These are phyloP conservation scores for Sebastes ruberrimus DNA, from an alignment of 2,797 vertebrate species.

Conservation along the genomic window DNA sequence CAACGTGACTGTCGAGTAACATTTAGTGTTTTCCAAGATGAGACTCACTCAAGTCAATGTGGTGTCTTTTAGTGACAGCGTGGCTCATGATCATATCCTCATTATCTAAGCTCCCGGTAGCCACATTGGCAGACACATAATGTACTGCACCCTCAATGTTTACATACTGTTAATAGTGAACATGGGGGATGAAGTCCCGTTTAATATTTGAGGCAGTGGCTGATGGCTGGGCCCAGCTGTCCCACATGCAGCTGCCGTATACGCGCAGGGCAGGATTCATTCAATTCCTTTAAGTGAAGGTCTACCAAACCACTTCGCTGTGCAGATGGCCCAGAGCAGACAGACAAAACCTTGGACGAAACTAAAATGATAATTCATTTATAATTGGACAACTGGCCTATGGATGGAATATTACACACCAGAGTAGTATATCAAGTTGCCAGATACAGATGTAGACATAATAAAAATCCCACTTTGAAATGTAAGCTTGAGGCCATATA, in stretches of 20 bases:
- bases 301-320: background rate
- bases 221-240: slow-evolving; percentile 48
- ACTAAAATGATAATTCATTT: slow-evolving; percentile 25
- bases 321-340: slow-evolving; percentile 18
- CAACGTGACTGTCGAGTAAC: background rate
- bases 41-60: slow-evolving; percentile 14
- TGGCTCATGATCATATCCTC: slow-evolving; percentile 1
- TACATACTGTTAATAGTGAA: slow-evolving; percentile 33
- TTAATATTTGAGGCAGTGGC: slow-evolving; percentile 39
- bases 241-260: slow-evolving; percentile 42
- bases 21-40: background rate
- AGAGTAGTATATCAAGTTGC: slow-evolving; percentile 6
- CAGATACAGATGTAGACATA: slow-evolving; percentile 26
- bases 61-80: slow-evolving; percentile 4
- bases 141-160: slow-evolving; percentile 15
- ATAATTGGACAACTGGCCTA: slow-evolving; percentile 6
- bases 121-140: background rate
- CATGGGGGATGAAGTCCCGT: slow-evolving; percentile 35
- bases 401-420: slow-evolving; percentile 3
- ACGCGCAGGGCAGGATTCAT: slow-evolving; percentile 10
- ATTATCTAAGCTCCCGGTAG: slow-evolving; percentile 23
- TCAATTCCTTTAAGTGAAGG: background rate
- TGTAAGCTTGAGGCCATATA: background rate
- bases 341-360: slow-evolving; percentile 9
- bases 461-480: slow-evolving; percentile 25